These are phyloP conservation scores for Tauraco erythrolophus DNA, from an alignment of 2,113 vertebrate genomes.

Conservation along the genomic window DNA sequence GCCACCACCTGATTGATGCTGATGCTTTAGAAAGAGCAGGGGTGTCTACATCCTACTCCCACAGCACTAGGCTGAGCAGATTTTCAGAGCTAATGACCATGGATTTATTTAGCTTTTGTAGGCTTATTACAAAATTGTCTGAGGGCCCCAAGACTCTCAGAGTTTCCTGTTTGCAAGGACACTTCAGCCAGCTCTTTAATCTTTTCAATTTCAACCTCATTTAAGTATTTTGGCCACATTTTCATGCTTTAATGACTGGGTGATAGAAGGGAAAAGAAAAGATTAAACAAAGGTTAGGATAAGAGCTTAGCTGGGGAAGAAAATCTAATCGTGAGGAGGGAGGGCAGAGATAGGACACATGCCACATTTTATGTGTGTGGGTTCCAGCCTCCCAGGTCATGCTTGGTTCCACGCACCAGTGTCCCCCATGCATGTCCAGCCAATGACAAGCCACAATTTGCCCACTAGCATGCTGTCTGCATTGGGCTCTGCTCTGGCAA, in stretches of 20 bases:
- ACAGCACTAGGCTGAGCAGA: not conserved
- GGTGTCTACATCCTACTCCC: not conserved
- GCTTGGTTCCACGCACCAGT: not conserved
- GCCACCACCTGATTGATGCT: not conserved
- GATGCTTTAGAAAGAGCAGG: not conserved
- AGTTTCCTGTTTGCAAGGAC: slow-evolving; percentile 21
- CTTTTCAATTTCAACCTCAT: slow-evolving; percentile 47
- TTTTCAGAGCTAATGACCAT: not conserved
- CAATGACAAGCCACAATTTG: not conserved
- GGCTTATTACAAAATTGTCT: slow-evolving; percentile 19
- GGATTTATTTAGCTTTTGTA: slow-evolving; percentile 39
- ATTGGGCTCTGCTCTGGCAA: not conserved
- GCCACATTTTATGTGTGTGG: fast-evolving
- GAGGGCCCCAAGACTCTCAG: not conserved
- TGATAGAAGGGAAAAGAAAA: slow-evolving; percentile 28
- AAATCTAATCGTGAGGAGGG: not conserved
- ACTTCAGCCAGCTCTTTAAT: slow-evolving; percentile 56
- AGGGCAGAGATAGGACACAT: not conserved
- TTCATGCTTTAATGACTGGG: slow-evolving; percentile 44
- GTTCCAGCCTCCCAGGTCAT: not conserved
- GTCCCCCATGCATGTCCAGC: no score
- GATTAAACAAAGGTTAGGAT: slow-evolving; percentile 39
- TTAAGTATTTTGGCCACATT: slow-evolving; percentile 58
- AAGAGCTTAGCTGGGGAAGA: not conserved
- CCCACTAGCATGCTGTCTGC: not conserved